phyloP scores from a whole-genome alignment of 2,113 vertebrate species.

The Crotophaga sulcirostris region DNA sequence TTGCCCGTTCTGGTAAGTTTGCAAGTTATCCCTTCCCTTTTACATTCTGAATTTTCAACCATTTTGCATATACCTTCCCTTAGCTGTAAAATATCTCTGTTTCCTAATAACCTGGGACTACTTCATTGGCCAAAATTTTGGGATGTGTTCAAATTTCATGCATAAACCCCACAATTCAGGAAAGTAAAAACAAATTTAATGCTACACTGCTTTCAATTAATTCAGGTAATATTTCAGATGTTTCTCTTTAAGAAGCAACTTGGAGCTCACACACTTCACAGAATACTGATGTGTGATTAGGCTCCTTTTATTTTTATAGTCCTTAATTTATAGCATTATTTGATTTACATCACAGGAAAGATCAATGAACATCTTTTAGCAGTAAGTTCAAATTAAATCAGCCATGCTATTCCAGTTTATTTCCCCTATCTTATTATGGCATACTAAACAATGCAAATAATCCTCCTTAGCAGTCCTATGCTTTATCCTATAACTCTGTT shows the following conservation, averaged over 20 bases:
- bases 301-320: neutral
- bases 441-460: neutral
- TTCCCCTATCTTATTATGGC: neutral
- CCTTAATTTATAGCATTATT: neutral
- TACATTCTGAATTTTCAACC: neutral
- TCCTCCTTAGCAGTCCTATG: neutral
- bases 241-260: neutral
- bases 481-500: neutral
- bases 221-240: neutral
- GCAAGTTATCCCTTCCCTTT: neutral
- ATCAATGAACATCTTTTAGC: neutral
- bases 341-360: neutral
- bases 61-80: neutral
- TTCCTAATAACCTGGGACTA: neutral
- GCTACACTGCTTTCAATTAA: neutral
- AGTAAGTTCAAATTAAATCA: neutral
- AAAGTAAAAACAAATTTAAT: neutral
- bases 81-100: neutral
- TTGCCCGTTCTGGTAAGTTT: slow-evolving; percentile 13
- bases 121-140: neutral
- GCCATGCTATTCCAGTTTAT: neutral
- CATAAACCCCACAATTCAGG: neutral
- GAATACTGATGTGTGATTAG: neutral
- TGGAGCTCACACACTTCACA: neutral
- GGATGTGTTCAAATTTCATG: neutral